These are phyloP conservation scores for Dryomyza anilis DNA, from an alignment of 2,888 invertebrate species.

Conservation along the genomic window DNA sequence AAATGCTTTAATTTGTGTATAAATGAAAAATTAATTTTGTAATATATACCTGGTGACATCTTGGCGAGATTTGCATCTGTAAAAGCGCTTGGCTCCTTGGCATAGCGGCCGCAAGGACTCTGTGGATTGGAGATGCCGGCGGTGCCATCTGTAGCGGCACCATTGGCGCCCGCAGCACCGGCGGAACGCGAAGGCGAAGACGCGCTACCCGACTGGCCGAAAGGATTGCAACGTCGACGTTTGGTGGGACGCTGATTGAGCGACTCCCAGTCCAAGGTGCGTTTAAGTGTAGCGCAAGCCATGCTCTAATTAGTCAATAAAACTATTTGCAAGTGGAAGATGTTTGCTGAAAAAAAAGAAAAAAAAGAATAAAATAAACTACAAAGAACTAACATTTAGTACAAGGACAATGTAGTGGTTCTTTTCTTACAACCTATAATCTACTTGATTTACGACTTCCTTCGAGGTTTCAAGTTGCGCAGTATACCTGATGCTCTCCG, in stretches of 20 bases:
- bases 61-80: conserved; percentile 81
- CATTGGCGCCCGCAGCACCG: conserved; percentile 22
- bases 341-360: not conserved
- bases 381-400: not conserved
- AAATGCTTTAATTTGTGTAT: no score
- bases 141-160: conserved; percentile 35
- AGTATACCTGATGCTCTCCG: not conserved
- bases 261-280: conserved; percentile 94
- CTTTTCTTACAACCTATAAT: not conserved
- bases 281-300: conserved; percentile 98
- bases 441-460: not conserved
- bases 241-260: conserved; percentile 87
- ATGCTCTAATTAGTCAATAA: conserved; percentile 65
- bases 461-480: no score
- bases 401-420: not conserved
- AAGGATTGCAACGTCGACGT: conserved; percentile 88
- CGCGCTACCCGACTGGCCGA: conserved; percentile 68
- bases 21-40: not conserved
- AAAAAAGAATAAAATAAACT: not conserved
- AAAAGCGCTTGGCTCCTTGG: conserved; percentile 74
- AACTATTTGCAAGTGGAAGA: conserved; percentile 12
- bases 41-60: conserved; percentile 81
- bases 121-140: conserved; percentile 35
- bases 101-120: conserved; percentile 55
- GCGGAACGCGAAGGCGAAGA: conserved; percentile 47